Evolutionary conservation across 2,888 invertebrate species (phyloP), one percentile per base, ranked within the genome.

Genomic region (Trissonchulus latispiculum): DNA sequence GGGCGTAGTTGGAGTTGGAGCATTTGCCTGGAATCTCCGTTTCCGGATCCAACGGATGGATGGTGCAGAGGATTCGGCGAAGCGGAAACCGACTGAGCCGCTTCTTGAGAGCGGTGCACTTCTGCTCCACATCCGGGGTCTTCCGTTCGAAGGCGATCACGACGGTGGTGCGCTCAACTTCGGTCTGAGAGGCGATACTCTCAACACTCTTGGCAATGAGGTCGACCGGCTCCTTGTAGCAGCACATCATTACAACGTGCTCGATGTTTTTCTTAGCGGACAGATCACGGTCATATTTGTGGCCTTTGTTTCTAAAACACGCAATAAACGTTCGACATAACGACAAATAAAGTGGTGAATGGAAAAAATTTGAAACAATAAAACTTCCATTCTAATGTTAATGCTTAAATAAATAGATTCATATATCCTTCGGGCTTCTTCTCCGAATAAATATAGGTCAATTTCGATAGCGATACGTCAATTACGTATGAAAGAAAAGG

Each of bases 1-100:
- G 73, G 18, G 78, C 77, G 72, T 78, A 80, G 75, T 80, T 80
- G 75, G 78, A 77, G 73, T 80, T 80, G 29, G 78, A 79, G 72
- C 80, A 79, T 74, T 80, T 80, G 32, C 80, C 67, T 72, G 59
- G 70, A 18, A 72, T 48, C 48, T 48, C 48, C 23, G 48, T 48
- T 15, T 48, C 48, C 48, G 48, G 48, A 15, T 48, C 48, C 23
- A 48, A 23, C 23, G 48, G 8, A 48, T 48, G 48, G 48, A 48
- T 48, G 8, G 48, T 48, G 48, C 48, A 48, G 8, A 48, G 23
- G 48, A 48, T 15, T 8, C 48, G 48, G 48, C 48, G 48, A 8
- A 48, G 23, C 48, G 48, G 48, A 48, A 15, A 48, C 48, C 23
- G 8, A 15, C 23, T 8, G 8, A 23, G 8, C 8, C 48, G 48